Conservation (phyloP, 2,888 invertebrate genomes). For the Drepanosiphum platanoidis region DNA sequence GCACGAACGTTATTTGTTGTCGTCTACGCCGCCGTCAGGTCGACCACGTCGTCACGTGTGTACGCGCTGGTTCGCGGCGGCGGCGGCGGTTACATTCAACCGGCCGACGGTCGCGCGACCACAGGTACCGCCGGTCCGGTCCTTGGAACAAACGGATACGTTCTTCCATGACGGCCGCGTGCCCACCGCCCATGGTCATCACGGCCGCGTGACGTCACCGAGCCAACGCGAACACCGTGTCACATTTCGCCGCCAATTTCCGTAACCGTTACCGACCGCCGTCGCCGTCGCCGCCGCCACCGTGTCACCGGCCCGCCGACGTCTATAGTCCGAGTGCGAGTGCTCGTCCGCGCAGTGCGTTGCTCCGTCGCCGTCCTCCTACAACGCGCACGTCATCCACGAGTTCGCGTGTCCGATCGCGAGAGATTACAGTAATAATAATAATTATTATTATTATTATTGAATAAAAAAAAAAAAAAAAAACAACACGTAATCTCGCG, state of each 20-base stretch:
- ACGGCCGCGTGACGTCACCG: not conserved
- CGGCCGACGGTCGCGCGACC: not conserved
- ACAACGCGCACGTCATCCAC: too few relatives aligned
- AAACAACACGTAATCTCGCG: not conserved
- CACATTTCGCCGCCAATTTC: not conserved
- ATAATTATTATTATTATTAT: not conserved
- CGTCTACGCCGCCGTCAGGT: not conserved
- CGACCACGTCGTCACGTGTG: conserved; percentile 51
- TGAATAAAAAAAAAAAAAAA: not conserved
- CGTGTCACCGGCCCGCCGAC: not conserved
- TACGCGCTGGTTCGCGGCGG: not conserved
- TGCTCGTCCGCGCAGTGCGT: not conserved
- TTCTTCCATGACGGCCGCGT: conserved; percentile 14
- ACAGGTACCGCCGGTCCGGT: conserved; percentile 5
- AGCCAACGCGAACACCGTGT: not conserved
- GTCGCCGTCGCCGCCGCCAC: not conserved
- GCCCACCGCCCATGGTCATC: too few relatives aligned
- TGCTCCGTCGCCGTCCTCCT: too few relatives aligned
- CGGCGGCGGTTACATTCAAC: conserved; percentile 24
- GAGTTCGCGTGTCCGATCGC: too few relatives aligned
- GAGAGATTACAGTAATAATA: too few relatives aligned
- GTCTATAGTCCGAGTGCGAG: not conserved
- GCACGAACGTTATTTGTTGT: not conserved
- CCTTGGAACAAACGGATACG: not conserved
- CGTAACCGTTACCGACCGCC: conserved; percentile 10